These are phyloP conservation scores for Busseola fusca DNA, from an alignment of 2,888 invertebrate species.

Conservation along the genomic window DNA sequence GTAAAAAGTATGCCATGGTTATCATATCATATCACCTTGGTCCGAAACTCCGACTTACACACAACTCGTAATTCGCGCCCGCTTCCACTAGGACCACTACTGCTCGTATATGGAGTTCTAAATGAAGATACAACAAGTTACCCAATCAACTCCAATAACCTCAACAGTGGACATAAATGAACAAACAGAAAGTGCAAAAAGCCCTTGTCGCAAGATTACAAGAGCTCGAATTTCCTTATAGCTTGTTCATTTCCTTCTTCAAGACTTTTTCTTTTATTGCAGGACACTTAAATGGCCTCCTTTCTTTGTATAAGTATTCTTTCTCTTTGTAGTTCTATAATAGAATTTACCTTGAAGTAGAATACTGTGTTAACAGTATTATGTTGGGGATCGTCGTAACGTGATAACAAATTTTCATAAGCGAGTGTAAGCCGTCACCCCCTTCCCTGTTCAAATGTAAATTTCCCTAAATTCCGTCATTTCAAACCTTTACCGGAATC, in stretches of 20 bases:
- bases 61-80: background rate
- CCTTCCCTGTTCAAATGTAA: constrained; percentile 71
- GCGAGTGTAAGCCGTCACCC: constrained; percentile 69
- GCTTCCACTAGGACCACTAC: background rate
- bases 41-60: background rate
- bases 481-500: constrained; percentile 75
- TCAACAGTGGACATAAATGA: constrained; percentile 16
- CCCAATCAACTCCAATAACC: constrained; percentile 1
- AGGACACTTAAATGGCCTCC: constrained; percentile 37
- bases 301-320: constrained; percentile 29
- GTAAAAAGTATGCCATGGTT: no score
- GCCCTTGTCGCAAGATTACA: constrained; percentile 26
- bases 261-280: constrained; percentile 40
- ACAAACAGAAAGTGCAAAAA: constrained; percentile 5
- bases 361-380: constrained; percentile 55
- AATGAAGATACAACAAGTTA: background rate
- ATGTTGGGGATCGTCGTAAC: constrained; percentile 56
- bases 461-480: constrained; percentile 69
- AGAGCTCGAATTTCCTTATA: constrained; percentile 35
- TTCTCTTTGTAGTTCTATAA: constrained; percentile 46
- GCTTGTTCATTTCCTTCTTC: constrained; percentile 44
- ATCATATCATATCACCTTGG: no score
- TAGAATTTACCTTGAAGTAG: constrained; percentile 48
- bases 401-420: constrained; percentile 73
- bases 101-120: background rate